Percentiles rank a stretch among this genome's conserved stretches.
Evolutionary conservation across 1,140 invertebrate species (phyloP).

Genomic region (Drosophila albomicans): DNA sequence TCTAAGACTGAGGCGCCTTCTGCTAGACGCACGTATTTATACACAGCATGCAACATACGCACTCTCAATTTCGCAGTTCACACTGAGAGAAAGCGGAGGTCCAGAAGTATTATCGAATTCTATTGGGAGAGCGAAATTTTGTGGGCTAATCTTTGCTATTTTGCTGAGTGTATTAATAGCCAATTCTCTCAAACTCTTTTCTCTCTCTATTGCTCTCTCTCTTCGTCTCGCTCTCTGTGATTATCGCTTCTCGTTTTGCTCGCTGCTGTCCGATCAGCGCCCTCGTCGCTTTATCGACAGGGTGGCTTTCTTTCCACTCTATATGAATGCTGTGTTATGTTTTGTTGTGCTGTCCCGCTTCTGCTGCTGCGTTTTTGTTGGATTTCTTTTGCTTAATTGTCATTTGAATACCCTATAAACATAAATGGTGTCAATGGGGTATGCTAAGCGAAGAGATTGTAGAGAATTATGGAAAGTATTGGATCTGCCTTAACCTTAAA

Average conservation of each 20-base stretch:
- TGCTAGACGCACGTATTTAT: constrained; percentile 42
- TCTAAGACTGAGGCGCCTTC: constrained; percentile 57
- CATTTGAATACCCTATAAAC: constrained; percentile 5
- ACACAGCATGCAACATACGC: constrained; percentile 46
- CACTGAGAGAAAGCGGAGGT: constrained; percentile 18
- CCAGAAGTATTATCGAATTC: neutral
- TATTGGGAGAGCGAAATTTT: neutral
- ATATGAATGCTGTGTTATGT: neutral
- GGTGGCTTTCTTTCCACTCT: constrained; percentile 60
- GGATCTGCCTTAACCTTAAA: no score
- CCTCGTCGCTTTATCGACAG: constrained; percentile 40
- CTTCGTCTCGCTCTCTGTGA: neutral
- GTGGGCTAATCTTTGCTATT: constrained; percentile 9
- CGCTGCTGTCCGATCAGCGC: constrained; percentile 15
- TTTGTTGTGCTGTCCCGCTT: neutral
- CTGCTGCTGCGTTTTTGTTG: constrained; percentile 36
- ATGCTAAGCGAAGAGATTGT: neutral
- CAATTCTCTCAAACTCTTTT: constrained; percentile 4
- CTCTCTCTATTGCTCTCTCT: constrained; percentile 17
- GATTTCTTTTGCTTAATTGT: constrained; percentile 40
- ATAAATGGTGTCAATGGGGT: neutral
- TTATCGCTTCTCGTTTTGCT: constrained; percentile 8
- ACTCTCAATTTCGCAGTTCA: constrained; percentile 13
- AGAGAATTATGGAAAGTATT: no score
- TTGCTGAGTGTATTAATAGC: constrained; percentile 5